Evolutionary conservation across 2,113 vertebrate species (phyloP), one percentile per base, ranked within the genome.

Genomic region (Hipposideros armiger): DNA sequence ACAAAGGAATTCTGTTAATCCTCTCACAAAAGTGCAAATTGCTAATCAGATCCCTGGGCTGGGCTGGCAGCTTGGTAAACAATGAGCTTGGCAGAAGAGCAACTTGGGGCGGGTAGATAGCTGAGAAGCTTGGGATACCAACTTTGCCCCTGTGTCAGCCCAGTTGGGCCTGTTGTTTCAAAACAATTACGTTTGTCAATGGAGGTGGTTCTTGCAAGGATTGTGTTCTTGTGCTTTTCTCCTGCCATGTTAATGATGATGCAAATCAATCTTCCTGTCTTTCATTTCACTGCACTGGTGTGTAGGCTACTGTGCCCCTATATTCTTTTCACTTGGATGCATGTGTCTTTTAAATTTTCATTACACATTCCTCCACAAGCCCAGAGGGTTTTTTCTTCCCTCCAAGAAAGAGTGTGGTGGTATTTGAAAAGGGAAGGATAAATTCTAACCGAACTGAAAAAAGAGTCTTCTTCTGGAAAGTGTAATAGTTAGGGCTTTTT

Each of bases 1-100:
- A 94, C 60, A 96, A 94, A 98, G 56, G 78, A 97, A 95, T 97
- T 96, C 58, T 54, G 30, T 91, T 97, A 84, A 97, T 96, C 88
- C 94, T 97, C 72, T 97, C 40, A 62, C 74, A 90, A 92, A 96
- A 81, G n/a, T 84, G 78, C 26, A 45, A n/a, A 98, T 98, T 97
- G 97, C 80, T 95, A 90, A 90, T 83, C 70, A 97, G 91, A 95
- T 94, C 87, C 96, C 94, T 95, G 22, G 92, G 64, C 97, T 72
- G 70, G 80, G 58, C 69, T 96, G 50, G 84, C 97, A 96, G 81
- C 70, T 95, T 90, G 76, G 64, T 95, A 95, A 96, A 90, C 73
- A 52, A 22, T 42, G 90, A 97, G n/a, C 64, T 95, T 90, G 92
- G 54, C 89, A 94, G 95, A 97, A 70, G 78, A 85, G 70, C 93